phyloP scores from a whole-genome alignment of 92 coral and sea anemone species.

The Heteractis magnifica region DNA sequence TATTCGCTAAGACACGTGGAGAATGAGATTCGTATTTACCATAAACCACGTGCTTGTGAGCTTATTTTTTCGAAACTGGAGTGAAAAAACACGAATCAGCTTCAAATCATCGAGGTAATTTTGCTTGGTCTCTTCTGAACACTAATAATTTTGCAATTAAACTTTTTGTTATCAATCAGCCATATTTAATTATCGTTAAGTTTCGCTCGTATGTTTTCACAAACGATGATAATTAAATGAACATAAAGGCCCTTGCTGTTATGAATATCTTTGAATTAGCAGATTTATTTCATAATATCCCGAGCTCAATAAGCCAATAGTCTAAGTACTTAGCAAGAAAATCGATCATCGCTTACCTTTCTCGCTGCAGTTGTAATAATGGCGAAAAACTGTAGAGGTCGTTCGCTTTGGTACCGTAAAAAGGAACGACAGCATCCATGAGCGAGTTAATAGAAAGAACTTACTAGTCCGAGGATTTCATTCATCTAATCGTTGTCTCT shows the following conservation, averaged over 20 bases:
- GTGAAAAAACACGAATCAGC: not conserved
- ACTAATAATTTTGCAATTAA: not conserved
- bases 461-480: not conserved
- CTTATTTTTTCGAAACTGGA: not conserved
- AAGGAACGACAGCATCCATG: conserved; percentile 6
- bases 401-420: not conserved
- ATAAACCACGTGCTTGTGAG: not conserved
- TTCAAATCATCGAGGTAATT: not conserved
- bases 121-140: not conserved
- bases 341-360: conserved; percentile 13
- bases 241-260: conserved; percentile 9
- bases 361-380: not conserved
- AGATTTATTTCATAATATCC: conserved; percentile 8
- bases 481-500: not conserved
- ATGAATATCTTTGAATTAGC: conserved; percentile 20
- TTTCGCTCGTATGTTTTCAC: conserved; percentile 4
- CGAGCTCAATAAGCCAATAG: conserved; percentile 12
- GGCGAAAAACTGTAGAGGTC: not conserved
- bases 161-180: not conserved
- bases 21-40: not conserved
- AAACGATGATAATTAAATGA: conserved; percentile 20
- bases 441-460: not conserved
- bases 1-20: not conserved
- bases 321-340: not conserved
- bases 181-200: conserved; percentile 6